Percentiles rank a stretch among this genome's conserved stretches.
Evolutionary conservation across 2,797 vertebrate genomes (phyloP).

Genomic region (Pseudochirops cupreus): DNA sequence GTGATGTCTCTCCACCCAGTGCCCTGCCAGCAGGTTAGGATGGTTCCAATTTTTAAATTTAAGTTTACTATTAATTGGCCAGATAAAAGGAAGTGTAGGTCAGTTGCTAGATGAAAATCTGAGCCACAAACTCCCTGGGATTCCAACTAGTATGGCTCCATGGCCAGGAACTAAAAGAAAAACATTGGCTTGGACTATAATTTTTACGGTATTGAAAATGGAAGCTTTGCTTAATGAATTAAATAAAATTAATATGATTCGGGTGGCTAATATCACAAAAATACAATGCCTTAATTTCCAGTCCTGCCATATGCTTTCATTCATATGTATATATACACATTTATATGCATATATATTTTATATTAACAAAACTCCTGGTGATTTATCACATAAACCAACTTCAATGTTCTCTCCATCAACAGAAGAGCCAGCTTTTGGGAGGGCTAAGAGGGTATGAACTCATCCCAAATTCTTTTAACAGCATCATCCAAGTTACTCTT

Average conservation of each 20-base stretch:
- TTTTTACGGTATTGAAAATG: slow-evolving; percentile 9
- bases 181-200: not conserved
- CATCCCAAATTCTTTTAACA: slow-evolving; percentile 57
- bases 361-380: slow-evolving; percentile 39
- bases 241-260: slow-evolving; percentile 49
- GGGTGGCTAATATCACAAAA: slow-evolving; percentile 1
- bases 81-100: not conserved
- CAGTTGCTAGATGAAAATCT: not conserved
- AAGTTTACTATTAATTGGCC: slow-evolving; percentile 26
- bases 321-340: slow-evolving; percentile 4
- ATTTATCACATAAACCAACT: slow-evolving; percentile 36
- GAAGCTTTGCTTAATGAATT: slow-evolving; percentile 38
- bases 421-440: slow-evolving; percentile 56
- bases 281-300: not conserved
- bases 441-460: slow-evolving; percentile 38
- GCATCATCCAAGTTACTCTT: slow-evolving; percentile 82
- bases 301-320: slow-evolving; percentile 15
- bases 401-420: slow-evolving; percentile 21
- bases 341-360: not conserved
- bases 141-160: not conserved
- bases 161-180: not conserved
- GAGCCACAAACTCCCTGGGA: not conserved
- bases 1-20: slow-evolving; percentile 84
- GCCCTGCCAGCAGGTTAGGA: slow-evolving; percentile 88
- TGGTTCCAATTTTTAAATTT: slow-evolving; percentile 49